Evolutionary conservation across 2,113 vertebrate genomes (phyloP), one percentile per base, ranked within the genome.

Genomic region (Hypanus sabinus): DNA sequence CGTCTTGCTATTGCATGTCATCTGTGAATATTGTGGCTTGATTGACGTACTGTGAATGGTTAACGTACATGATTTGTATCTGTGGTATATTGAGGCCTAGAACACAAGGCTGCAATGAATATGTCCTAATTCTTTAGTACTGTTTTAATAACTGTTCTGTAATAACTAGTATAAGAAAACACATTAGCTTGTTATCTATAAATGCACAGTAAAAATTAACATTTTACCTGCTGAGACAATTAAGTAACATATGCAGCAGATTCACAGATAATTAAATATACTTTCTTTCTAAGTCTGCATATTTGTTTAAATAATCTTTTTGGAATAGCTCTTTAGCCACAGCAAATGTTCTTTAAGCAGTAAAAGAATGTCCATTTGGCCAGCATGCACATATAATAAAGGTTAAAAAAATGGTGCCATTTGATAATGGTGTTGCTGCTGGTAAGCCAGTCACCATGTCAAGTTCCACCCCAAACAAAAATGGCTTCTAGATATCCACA

Each of bases 1-100:
- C 91, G 22, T 73, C 91, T 93, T 73, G 91, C 65, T 73, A 93
- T 73, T 93, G 91, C 91, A 93, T 93, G 91, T 70, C 91, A 93
- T 38, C 24, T 55, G 36, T 93, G 91, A 73, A 93, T 73, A 46
- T 93, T 93, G 91, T 93, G 68, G 91, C 91, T 55, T 70, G 91
- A 73, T 93, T 93, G 68, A 93, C 24, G 91, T 93, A 93, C 38
- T 93, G 91, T 93, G 91, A 93, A 93, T 62, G 24, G 91, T 93
- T 93, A 93, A 46, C 91, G 91, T 93, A 73, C 68, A 93, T 38
- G 71, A 93, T 75, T 70, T 75, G 38, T 93, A 93, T 93, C 91
- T 73, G 91, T 93, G 91, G 91, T 75, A 73, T 55, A 75, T 93
- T 73, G 36, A 73, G 91, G 70, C 91, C 70, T 93, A 75, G 46